Conservation (phyloP, 2,113 vertebrate genomes). For the Terrapene triunguis region DNA sequence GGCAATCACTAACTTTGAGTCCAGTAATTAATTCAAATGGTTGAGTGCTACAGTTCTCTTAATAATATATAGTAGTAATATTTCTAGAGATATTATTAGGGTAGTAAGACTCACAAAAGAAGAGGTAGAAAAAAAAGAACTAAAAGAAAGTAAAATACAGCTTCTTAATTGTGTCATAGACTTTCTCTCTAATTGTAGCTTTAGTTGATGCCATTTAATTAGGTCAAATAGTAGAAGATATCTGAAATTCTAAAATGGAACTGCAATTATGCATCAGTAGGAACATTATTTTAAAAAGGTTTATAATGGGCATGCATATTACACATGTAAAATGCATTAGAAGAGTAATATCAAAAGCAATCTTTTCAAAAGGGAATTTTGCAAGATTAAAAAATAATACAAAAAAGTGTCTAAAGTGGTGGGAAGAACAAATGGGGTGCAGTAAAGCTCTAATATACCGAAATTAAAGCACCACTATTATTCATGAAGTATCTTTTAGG, state of each 20-base stretch:
- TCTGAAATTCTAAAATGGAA: not conserved
- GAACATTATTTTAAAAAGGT: not conserved
- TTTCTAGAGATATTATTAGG: not conserved
- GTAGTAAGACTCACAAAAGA: not conserved
- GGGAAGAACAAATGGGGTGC: not conserved
- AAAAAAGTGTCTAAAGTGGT: not conserved
- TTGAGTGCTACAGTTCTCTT: not conserved
- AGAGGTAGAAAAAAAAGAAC: not conserved
- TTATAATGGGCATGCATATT: not conserved
- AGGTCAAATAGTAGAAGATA: not conserved
- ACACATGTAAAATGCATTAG: not conserved
- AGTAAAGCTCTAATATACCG: not conserved
- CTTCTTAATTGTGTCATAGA: not conserved
- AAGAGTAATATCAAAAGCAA: constrained; percentile 1
- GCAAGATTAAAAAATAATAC: not conserved
- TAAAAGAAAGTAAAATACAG: not conserved
- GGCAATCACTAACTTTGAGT: not conserved
- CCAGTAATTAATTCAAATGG: not conserved
- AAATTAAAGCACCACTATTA: constrained; percentile 33
- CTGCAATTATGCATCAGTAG: not conserved
- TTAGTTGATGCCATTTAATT: not conserved
- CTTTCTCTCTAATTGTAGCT: not conserved
- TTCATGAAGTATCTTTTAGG: not conserved
- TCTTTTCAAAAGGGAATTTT: constrained; percentile 22
- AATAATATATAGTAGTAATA: not conserved